Percentiles rank a stretch among this genome's conserved stretches.
Conservation (phyloP, 2,797 vertebrate species). For the Neosilurus mollespiculum region DNA sequence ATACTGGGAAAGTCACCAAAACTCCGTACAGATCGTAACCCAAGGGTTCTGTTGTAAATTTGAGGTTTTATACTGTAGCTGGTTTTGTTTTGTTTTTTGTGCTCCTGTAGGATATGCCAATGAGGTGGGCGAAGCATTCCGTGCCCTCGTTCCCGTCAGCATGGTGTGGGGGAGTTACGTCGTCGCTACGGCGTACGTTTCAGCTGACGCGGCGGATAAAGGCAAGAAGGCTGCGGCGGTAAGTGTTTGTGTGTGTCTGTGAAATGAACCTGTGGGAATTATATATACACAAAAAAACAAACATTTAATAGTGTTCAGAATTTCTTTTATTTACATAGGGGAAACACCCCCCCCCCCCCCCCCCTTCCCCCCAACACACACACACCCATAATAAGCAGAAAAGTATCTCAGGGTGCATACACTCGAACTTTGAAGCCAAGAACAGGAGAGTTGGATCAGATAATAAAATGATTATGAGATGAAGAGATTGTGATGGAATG, state of each 20-base stretch:
- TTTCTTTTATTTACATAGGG: too few relatives aligned
- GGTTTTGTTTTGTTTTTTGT: constrained; percentile 32
- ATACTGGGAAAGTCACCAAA: too few relatives aligned
- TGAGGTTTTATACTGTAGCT: not conserved
- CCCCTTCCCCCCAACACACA: too few relatives aligned
- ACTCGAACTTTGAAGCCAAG: not conserved
- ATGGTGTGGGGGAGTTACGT: constrained; percentile 90
- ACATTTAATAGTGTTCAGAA: not conserved
- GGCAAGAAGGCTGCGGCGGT: constrained; percentile 86
- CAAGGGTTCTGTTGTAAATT: too few relatives aligned
- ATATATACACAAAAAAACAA: not conserved
- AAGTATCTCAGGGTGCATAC: not conserved
- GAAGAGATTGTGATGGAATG: not conserved
- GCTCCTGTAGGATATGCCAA: constrained; percentile 87
- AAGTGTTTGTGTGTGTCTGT: constrained; percentile 56
- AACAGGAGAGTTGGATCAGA: not conserved
- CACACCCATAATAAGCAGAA: not conserved
- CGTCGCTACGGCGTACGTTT: constrained; percentile 85
- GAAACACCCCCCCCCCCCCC: too few relatives aligned
- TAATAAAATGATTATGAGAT: not conserved
- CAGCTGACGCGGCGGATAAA: constrained; percentile 91
- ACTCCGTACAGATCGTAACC: not conserved
- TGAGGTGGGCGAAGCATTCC: constrained; percentile 94
- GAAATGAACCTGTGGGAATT: not conserved
- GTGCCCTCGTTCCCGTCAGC: constrained; percentile 81